Evolutionary conservation across 2,797 vertebrate species (phyloP).

Genomic region (Eptatretus atami): DNA sequence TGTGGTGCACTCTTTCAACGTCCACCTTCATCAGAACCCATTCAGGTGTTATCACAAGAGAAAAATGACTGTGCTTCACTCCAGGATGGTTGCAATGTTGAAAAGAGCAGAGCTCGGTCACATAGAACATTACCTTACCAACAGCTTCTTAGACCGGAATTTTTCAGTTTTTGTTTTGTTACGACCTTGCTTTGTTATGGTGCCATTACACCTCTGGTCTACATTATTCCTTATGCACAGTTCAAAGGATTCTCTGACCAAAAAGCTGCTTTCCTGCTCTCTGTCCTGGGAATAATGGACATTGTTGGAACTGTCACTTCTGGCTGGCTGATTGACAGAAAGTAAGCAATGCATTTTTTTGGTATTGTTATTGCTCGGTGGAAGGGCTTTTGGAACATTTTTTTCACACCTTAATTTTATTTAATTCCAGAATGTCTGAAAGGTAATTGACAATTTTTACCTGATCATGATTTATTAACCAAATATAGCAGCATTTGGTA

Average conservation of each 20-base stretch:
- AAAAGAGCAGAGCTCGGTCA: too few species aligned
- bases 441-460: too few species aligned
- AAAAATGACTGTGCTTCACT: too few species aligned
- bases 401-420: too few species aligned
- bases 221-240: conserved; percentile 58
- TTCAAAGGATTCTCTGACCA: conserved; percentile 33
- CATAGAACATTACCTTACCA: too few species aligned
- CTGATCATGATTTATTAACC: too few species aligned
- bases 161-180: conserved; percentile 33
- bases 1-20: conserved; percentile 67
- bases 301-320: conserved; percentile 75
- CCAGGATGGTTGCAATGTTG: too few species aligned
- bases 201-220: conserved; percentile 56
- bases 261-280: conserved; percentile 60
- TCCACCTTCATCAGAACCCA: conserved; percentile 11
- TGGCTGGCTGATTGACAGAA: conserved; percentile 69
- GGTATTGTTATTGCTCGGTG: too few species aligned
- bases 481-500: too few species aligned
- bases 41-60: too few species aligned
- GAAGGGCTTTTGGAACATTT: too few species aligned
- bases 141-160: conserved; percentile 25
- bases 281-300: conserved; percentile 44
- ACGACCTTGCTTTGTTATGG: conserved; percentile 61
- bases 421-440: too few species aligned
- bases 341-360: conserved; percentile 18